These are phyloP conservation scores for Arion vulgaris DNA, from an alignment of 1,140 invertebrate genomes.

Conservation along the genomic window DNA sequence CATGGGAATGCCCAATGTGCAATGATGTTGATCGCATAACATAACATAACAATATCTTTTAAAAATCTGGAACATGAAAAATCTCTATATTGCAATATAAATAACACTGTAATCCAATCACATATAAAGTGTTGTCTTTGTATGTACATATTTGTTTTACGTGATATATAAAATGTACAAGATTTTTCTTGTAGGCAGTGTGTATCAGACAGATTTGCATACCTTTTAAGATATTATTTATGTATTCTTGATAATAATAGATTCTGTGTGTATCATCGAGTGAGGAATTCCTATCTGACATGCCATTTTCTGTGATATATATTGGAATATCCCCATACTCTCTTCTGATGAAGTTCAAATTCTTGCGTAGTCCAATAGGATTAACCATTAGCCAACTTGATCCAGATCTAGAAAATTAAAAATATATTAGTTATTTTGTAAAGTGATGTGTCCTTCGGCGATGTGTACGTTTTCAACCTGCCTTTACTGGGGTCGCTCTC, in stretches of 20 bases:
- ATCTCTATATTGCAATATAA: too few species aligned
- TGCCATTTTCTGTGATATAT: slow-evolving; percentile 81
- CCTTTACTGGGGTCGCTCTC: too few species aligned
- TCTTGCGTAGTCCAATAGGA: slow-evolving; percentile 77
- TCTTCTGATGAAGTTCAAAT: slow-evolving; percentile 77
- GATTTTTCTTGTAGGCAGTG: neutral
- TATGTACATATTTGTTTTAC: neutral
- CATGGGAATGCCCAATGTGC: too few species aligned
- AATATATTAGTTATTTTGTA: neutral
- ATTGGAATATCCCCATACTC: slow-evolving; percentile 77
- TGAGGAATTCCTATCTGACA: slow-evolving; percentile 70
- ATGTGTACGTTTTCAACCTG: too few species aligned
- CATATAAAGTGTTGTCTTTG: neutral
- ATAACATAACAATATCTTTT: too few species aligned
- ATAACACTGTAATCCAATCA: too few species aligned
- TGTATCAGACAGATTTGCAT: neutral
- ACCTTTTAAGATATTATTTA: slow-evolving; percentile 77
- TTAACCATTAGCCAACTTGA: slow-evolving; percentile 61
- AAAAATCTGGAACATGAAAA: too few species aligned
- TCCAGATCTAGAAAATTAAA: slow-evolving; percentile 32
- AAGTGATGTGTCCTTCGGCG: neutral
- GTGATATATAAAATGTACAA: neutral
- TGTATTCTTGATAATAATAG: slow-evolving; percentile 75
- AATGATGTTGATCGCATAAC: too few species aligned
- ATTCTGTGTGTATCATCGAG: slow-evolving; percentile 74